Evolutionary conservation across 2,113 vertebrate species (phyloP), one percentile per base, ranked within the genome.

Genomic region (Oxyruncus cristatus): DNA sequence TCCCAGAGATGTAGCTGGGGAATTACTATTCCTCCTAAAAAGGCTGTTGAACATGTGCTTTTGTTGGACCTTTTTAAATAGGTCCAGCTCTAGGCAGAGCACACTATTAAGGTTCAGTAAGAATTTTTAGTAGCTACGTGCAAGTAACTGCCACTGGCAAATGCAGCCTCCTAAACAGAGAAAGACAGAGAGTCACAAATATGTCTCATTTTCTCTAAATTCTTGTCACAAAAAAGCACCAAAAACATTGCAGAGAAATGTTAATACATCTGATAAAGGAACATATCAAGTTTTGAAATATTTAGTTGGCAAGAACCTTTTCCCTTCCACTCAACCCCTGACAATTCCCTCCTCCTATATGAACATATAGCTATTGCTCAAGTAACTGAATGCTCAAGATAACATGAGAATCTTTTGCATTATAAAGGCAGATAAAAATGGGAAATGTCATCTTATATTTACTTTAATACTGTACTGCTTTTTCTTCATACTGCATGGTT

Each of bases 261-360:
- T 44, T 59, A 85, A 32, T 27, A 37, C 0, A 2, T 71, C 28
- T 70, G 50, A 30, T 23, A 87, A 82, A 5, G 41, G 28, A 71
- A 63, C 5, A 26, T 9, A 77, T 37, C 22, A 26, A 26, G 22
- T 84, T 89, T 30, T 23, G n/a, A 73, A 88, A 88, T 76, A 70
- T 28, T 44, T 15, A 74, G 15, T 44, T 62, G 44, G 39, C 61
- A 72, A 88, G 11, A 82, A 62, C 32, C 11, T 81, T 50, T 35
- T 71, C 56, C 16, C 52, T 95, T 89, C 6, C 9, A 37, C 33
- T 80, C 42, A 84, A 80, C 14, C 37, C 12, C n/a, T 28, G 28
- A 58, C 0, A 0, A 53, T 47, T 53, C 18, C 44, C 37, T 92
- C n/a, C 55, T 75, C 6, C 30, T 62, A 32, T 16, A 13, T 1